These are phyloP conservation scores for Xanthia togata DNA, from an alignment of 2,888 invertebrate species.

Conservation along the genomic window DNA sequence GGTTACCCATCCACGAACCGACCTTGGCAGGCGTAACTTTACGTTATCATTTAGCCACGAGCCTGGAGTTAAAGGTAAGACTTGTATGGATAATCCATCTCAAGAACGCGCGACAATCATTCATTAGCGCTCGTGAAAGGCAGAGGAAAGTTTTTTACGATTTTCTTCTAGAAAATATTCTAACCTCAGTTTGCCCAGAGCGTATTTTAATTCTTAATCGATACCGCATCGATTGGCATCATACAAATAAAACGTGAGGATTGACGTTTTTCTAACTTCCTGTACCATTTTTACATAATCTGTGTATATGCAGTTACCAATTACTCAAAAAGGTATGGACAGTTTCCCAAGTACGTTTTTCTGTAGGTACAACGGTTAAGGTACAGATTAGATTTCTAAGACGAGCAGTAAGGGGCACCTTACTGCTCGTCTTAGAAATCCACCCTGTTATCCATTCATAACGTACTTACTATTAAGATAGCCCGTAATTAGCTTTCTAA, in stretches of 20 bases:
- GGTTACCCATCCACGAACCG: too few relatives aligned
- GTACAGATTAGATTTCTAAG: too few relatives aligned
- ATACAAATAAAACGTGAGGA: not conserved
- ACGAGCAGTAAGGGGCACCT: too few relatives aligned
- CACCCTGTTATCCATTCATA: not conserved
- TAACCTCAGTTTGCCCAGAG: not conserved
- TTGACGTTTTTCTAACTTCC: not conserved
- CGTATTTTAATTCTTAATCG: not conserved
- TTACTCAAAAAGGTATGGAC: not conserved
- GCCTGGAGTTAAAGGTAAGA: constrained; percentile 88
- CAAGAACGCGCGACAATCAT: not conserved
- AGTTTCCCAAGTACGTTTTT: not conserved
- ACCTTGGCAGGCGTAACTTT: too few relatives aligned
- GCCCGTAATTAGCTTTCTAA: constrained; percentile 5
- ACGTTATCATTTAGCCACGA: too few relatives aligned
- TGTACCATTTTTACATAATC: too few relatives aligned
- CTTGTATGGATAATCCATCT: not conserved
- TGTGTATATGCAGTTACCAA: not conserved
- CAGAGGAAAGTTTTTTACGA: not conserved
- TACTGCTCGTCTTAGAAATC: too few relatives aligned
- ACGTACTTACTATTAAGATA: not conserved
- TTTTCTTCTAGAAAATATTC: not conserved
- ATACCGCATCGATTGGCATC: not conserved
- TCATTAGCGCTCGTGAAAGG: not conserved
- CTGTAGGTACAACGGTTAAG: not conserved